Evolutionary conservation across 2,113 vertebrate species (phyloP), one percentile per base, ranked within the genome.

Genomic region (Megatriorchis doriae): DNA sequence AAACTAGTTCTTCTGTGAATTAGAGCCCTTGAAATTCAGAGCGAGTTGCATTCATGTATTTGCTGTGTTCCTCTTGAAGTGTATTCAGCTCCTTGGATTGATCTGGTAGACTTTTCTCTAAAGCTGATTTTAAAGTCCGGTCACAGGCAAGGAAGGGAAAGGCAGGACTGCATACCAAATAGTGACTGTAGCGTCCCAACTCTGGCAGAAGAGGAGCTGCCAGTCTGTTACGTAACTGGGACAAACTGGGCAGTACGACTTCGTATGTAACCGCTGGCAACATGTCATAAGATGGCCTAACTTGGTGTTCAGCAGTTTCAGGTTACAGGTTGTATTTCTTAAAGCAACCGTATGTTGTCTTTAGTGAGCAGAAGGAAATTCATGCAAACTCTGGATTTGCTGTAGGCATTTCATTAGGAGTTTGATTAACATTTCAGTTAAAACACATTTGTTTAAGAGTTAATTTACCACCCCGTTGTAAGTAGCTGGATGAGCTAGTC

Each of bases 11-110:
- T 72, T 9, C n/a, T 7, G 40, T 1, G 29, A 1, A 1, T 16
- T 0, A 10, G 38, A 72, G 21, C 71, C 38, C 38, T 3, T 32
- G 52, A 15, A 71, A 16, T 13, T 22, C 43, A 3, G 55, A 6
- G 71, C 13, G 13, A 81, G 72, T 48, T 7, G 47, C 11, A 0
- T 11, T 56, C 25, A 0, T 2, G 38, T 3, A 0, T 75, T 65
- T 4, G 9, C 58, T 0, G 7, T 2, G 38, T 34, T 67, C 81
- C 81, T 52, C 68, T 20, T 29, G 1, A 6, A 34, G 56, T 3
- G 0, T 3, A 0, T 38, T 13, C 85, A 38, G 79, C 58, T 61
- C 62, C 63, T 18, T 5, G 68, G 22, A 4, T 6, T 4, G 45
- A 14, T 52, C 34, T 8, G 27, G 17, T 23, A 2, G 50, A 8